Evolutionary conservation across 2,113 vertebrate genomes (phyloP).

Genomic region (Thymallus thymallus): DNA sequence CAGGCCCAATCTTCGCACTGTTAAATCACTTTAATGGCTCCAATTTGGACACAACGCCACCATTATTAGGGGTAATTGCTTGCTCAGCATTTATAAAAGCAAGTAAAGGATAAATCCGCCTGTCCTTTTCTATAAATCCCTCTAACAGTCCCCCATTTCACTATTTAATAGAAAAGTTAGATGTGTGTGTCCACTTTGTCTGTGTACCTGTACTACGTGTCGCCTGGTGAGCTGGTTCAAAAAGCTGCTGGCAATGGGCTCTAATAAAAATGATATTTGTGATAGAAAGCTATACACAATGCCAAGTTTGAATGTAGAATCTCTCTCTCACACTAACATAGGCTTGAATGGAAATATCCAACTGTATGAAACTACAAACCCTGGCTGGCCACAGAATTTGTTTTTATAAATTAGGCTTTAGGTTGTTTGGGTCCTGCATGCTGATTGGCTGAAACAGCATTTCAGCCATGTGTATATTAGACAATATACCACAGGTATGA

Average conservation of each 20-base stretch:
- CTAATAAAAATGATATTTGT: constrained; percentile 61
- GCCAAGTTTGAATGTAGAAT: constrained; percentile 20
- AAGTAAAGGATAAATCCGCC: constrained; percentile 77
- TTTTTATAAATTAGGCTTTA: too few relatives aligned
- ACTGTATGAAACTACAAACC: too few relatives aligned
- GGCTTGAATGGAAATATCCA: too few relatives aligned
- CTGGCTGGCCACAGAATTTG: too few relatives aligned
- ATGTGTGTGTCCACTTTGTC: constrained; percentile 66
- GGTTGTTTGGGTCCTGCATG: too few relatives aligned
- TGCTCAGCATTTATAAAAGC: constrained; percentile 81
- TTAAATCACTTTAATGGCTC: constrained; percentile 84
- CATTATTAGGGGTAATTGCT: constrained; percentile 82
- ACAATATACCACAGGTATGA: too few relatives aligned
- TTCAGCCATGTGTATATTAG: too few relatives aligned
- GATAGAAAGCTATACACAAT: constrained; percentile 40
- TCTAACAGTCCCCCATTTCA: constrained; percentile 54
- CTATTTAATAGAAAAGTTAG: constrained; percentile 75
- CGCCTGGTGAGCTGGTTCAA: constrained; percentile 48
- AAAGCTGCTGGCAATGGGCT: constrained; percentile 41
- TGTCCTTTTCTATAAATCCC: constrained; percentile 79
- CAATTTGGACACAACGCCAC: constrained; percentile 82
- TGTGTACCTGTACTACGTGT: constrained; percentile 57
- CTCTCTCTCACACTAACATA: too few relatives aligned
- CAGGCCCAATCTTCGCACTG: constrained; percentile 77
- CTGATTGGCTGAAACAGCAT: too few relatives aligned